These are phyloP conservation scores for Dissostichus mawsoni DNA, from an alignment of 2,113 vertebrate genomes.

Conservation along the genomic window DNA sequence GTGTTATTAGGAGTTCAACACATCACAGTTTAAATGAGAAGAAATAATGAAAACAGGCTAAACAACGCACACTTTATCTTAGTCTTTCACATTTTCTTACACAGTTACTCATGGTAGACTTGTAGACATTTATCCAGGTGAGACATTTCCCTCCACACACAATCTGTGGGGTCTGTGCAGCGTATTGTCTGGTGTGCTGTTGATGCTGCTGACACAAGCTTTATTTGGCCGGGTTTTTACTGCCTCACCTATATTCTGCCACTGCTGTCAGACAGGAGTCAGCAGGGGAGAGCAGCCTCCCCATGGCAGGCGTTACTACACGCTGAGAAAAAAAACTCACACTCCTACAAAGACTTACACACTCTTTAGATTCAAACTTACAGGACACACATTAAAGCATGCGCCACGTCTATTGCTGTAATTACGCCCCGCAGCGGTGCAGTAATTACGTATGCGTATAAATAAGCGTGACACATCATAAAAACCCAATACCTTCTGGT, in stretches of 20 bases:
- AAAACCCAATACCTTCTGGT: slow-evolving; percentile 68
- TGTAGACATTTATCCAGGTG: slow-evolving; percentile 69
- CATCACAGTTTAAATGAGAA: background rate
- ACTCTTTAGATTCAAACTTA: background rate
- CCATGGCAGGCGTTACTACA: slow-evolving; percentile 10
- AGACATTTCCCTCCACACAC: slow-evolving; percentile 55
- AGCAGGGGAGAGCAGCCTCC: slow-evolving; percentile 53
- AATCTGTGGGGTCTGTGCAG: slow-evolving; percentile 32
- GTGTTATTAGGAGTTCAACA: background rate
- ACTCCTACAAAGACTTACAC: slow-evolving; percentile 28
- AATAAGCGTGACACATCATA: slow-evolving; percentile 74
- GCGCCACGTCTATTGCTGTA: slow-evolving; percentile 37
- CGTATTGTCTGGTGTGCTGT: slow-evolving; percentile 68
- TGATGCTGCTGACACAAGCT: slow-evolving; percentile 61
- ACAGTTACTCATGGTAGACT: slow-evolving; percentile 3
- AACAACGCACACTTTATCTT: background rate
- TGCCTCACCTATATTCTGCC: slow-evolving; percentile 60
- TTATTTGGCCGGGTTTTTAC: slow-evolving; percentile 73
- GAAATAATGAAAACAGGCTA: background rate
- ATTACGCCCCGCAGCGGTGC: slow-evolving; percentile 51
- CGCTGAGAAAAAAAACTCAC: slow-evolving; percentile 1
- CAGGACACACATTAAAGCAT: background rate
- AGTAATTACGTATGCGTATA: slow-evolving; percentile 70
- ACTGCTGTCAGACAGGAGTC: slow-evolving; percentile 65
- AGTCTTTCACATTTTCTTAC: background rate